Conservation (phyloP, 2,797 vertebrate species). For the Geotrypetes seraphini region DNA sequence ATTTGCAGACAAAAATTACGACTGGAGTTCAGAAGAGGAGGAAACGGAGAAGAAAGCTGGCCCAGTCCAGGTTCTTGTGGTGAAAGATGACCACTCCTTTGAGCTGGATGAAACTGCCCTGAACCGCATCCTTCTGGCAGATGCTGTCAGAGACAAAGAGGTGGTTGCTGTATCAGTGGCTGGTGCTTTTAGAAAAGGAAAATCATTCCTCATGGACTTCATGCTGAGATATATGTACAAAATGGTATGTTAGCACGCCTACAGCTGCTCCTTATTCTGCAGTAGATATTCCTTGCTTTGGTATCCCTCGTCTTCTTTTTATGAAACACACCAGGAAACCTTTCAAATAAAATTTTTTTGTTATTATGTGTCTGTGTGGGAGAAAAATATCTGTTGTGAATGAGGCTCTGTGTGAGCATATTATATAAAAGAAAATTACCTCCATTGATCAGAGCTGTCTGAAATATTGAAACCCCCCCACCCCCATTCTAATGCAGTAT, state of each 20-base stretch:
- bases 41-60: conserved; percentile 78
- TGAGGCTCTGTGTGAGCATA: too few relatives aligned
- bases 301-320: too few relatives aligned
- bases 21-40: conserved; percentile 96
- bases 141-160: conserved; percentile 82
- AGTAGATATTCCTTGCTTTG: too few relatives aligned
- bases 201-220: conserved; percentile 98
- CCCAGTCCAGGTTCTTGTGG: conserved; percentile 87
- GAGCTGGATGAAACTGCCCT: conserved; percentile 86
- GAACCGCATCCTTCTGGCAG: conserved; percentile 81
- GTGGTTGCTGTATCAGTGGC: conserved; percentile 93
- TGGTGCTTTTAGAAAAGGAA: conserved; percentile 93
- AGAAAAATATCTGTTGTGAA: too few relatives aligned
- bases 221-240: conserved; percentile 98
- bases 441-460: too few relatives aligned
- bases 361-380: too few relatives aligned
- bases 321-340: too few relatives aligned
- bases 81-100: conserved; percentile 94
- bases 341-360: too few relatives aligned
- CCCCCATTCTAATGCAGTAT: too few relatives aligned
- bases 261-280: too few relatives aligned
- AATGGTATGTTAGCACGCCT: conserved; percentile 70
- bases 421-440: too few relatives aligned
- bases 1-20: conserved; percentile 80
- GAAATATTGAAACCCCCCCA: too few relatives aligned